Percentiles rank a stretch among this genome's conserved stretches.
Conservation (phyloP, 2,888 invertebrate genomes). For the Torymus auratus region DNA sequence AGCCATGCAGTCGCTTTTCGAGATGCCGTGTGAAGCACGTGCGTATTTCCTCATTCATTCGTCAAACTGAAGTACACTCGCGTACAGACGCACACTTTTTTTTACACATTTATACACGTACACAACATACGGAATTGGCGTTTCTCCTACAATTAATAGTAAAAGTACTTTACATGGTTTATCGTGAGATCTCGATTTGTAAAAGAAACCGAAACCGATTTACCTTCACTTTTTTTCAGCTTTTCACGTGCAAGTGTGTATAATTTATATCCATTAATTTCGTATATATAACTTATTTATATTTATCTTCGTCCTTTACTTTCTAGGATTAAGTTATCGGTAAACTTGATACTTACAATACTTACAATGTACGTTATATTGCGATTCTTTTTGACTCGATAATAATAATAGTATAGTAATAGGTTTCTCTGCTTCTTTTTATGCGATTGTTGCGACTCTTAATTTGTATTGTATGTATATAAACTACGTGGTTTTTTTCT, state of each 20-base stretch:
- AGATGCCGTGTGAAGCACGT: constrained; percentile 53
- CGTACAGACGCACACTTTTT: neutral
- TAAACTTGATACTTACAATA: constrained; percentile 61
- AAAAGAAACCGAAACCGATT: neutral
- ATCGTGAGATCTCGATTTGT: constrained; percentile 16
- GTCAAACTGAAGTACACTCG: neutral
- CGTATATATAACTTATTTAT: constrained; percentile 37
- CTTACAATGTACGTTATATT: constrained; percentile 64
- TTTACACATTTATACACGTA: constrained; percentile 24
- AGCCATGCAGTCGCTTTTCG: constrained; percentile 52
- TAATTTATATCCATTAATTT: constrained; percentile 21
- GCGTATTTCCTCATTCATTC: constrained; percentile 17
- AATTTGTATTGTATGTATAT: constrained; percentile 14
- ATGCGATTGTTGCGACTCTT: constrained; percentile 25
- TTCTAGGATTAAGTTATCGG: constrained; percentile 32
- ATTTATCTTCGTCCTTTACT: constrained; percentile 16
- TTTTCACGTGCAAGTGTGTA: constrained; percentile 10
- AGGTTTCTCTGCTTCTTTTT: constrained; percentile 49
- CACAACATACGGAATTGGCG: constrained; percentile 36
- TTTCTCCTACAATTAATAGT: constrained; percentile 38
- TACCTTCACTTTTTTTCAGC: too few relatives aligned
- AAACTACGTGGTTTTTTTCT: neutral
- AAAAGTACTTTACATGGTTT: constrained; percentile 35
- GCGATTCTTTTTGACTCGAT: constrained; percentile 60
- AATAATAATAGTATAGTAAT: constrained; percentile 59